These are phyloP conservation scores for Hydraecia micacea DNA, from an alignment of 2,888 invertebrate genomes.

Conservation along the genomic window DNA sequence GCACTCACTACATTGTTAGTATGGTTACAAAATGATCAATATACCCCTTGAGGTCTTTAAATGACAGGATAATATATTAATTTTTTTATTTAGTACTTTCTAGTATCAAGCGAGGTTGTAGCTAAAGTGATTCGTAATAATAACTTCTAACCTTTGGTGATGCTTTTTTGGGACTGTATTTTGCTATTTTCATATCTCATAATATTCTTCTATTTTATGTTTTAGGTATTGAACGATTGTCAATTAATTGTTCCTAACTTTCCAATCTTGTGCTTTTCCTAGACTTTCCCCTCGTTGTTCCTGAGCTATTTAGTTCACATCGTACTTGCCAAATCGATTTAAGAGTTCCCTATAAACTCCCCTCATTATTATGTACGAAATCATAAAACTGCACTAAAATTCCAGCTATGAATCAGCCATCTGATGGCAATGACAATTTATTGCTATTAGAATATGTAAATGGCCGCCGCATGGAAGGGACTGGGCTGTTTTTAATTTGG, in stretches of 20 bases:
- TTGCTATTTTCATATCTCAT: not conserved
- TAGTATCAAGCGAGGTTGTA: not conserved
- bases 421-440: conserved; percentile 80
- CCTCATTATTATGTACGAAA: conserved; percentile 35
- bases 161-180: not conserved
- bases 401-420: conserved; percentile 67
- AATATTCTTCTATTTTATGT: too few relatives aligned
- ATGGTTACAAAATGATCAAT: conserved; percentile 8
- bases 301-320: not conserved
- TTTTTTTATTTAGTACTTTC: conserved; percentile 28
- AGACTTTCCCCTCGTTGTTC: not conserved
- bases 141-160: not conserved
- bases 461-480: conserved; percentile 73
- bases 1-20: not conserved
- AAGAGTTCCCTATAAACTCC: conserved; percentile 14
- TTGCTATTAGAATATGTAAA: conserved; percentile 84
- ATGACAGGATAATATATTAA: too few relatives aligned
- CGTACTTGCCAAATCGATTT: conserved; percentile 18
- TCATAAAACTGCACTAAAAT: conserved; percentile 53
- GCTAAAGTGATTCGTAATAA: not conserved
- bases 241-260: not conserved
- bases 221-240: not conserved
- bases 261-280: not conserved
- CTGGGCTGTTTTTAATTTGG: conserved; percentile 85
- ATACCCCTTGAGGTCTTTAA: not conserved